Evolutionary conservation across 2,888 invertebrate genomes (phyloP), one percentile per base, ranked within the genome.

Genomic region (Calephelis perditalis): DNA sequence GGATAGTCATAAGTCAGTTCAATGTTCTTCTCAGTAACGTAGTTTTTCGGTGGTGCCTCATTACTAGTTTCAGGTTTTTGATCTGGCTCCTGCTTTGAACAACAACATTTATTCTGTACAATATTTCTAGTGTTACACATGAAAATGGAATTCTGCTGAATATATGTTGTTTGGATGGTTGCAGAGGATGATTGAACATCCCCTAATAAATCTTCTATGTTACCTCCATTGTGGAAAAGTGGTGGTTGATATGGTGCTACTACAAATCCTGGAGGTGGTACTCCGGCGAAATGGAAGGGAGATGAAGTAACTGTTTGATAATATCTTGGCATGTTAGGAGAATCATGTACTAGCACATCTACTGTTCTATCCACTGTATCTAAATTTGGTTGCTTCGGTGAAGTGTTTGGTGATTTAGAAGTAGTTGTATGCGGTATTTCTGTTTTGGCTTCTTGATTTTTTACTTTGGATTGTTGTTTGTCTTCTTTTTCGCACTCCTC

Each of bases 201-300:
- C 62, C 94, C 93, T 0, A 95, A 80, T 54, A 95, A 80, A 65
- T 94, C 93, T 69, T 95, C 94, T 49, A 95, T 83, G 72, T 94
- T 94, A 0, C 94, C 94, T 10, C 93, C 93, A 36, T 91, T 92
- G 70, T 86, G 86, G 75, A 91, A 91, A 49, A 85, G 77, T 59
- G 83, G 85, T 0, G 82, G 71, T 70, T 83, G 84, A 70, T 82
- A 86, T 1, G 88, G 84, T 36, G 83, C 82, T 36, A 86, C 73
- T 47, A 88, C 82, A 70, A 90, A 89, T 26, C 89, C 89, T 6
- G 89, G 86, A 5, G 88, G 86, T 2, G 87, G 86, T 10, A 86
- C 86, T 15, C 82, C 79, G 45, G 80, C 68, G 58, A 82, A 71
- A 68, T 85, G 84, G 68, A 80, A 84, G n/a, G 88, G 84, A 10